These are phyloP conservation scores for Lysiphlebus fabarum DNA, from an alignment of 1,140 invertebrate species.

Conservation along the genomic window DNA sequence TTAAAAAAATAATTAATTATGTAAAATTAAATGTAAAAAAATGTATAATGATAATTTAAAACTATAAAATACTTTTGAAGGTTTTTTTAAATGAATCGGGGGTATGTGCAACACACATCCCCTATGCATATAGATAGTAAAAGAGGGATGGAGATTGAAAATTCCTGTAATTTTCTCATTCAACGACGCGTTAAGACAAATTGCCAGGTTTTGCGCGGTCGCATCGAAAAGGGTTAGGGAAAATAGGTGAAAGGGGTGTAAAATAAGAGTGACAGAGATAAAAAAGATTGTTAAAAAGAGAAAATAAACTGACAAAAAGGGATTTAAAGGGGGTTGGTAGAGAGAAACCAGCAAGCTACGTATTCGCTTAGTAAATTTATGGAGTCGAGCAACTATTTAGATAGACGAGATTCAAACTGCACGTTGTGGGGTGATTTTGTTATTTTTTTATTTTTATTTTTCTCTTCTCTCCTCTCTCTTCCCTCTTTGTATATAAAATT, in stretches of 20 bases:
- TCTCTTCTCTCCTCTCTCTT: constrained; percentile 9
- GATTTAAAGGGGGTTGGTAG: constrained; percentile 3
- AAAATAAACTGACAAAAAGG: too few relatives aligned
- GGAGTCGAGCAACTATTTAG: constrained; percentile 40
- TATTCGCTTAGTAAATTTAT: constrained; percentile 36
- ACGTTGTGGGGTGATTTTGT: constrained; percentile 23
- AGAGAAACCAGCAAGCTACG: too few relatives aligned
- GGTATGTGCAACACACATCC: too few relatives aligned
- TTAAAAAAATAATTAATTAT: too few relatives aligned
- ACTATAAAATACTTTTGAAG: too few relatives aligned
- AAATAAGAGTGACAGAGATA: constrained; percentile 11
- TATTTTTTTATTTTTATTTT: constrained; percentile 10
- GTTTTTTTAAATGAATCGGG: too few relatives aligned
- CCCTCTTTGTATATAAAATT: too few relatives aligned
- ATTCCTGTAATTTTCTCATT: constrained; percentile 24
- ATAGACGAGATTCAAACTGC: constrained; percentile 31
- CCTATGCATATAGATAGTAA: too few relatives aligned
- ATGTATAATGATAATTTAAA: too few relatives aligned
- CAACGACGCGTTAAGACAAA: constrained; percentile 23
- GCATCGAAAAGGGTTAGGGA: constrained; percentile 17
- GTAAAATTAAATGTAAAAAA: too few relatives aligned
- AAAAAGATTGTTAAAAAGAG: neutral
- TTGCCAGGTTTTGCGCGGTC: constrained; percentile 21
- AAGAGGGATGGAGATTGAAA: constrained; percentile 4
- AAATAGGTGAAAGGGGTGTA: constrained; percentile 7